phyloP scores from a whole-genome alignment of 2,888 invertebrate genomes.

The Thereva nobilitata region DNA sequence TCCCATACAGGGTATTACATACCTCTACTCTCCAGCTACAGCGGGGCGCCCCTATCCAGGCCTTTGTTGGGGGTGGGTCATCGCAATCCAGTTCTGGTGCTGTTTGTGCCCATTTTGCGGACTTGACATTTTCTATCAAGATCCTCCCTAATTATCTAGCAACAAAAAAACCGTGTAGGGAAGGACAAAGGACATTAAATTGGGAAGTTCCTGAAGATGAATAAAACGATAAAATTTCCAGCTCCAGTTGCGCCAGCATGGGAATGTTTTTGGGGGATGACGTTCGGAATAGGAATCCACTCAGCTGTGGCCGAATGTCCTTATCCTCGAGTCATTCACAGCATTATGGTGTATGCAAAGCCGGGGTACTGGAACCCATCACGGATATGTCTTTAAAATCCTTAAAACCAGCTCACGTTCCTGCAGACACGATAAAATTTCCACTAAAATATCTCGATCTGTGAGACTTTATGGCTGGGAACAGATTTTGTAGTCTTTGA shows the following conservation, averaged over 20 bases:
- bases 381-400: background rate
- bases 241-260: background rate
- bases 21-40: too few relatives aligned
- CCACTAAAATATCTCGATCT: conserved; percentile 24
- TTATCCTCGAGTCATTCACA: conserved; percentile 21
- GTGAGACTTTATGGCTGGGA: conserved; percentile 24
- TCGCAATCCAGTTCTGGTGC: background rate
- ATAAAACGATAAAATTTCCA: conserved; percentile 15
- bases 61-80: background rate
- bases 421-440: conserved; percentile 17
- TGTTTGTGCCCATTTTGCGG: conserved; percentile 10
- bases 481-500: conserved; percentile 24
- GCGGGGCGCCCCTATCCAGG: too few relatives aligned
- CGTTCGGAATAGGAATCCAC: background rate
- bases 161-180: conserved; percentile 2
- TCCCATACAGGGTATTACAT: background rate
- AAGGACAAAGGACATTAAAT: conserved; percentile 7
- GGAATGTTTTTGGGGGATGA: background rate
- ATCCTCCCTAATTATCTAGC: conserved; percentile 9
- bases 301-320: background rate
- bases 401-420: conserved; percentile 21
- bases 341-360: conserved; percentile 23
- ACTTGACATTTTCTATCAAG: conserved; percentile 13
- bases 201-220: conserved; percentile 19
- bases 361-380: background rate